phyloP scores from a whole-genome alignment of 2,888 invertebrate species.

The Protodeltote pygarga region DNA sequence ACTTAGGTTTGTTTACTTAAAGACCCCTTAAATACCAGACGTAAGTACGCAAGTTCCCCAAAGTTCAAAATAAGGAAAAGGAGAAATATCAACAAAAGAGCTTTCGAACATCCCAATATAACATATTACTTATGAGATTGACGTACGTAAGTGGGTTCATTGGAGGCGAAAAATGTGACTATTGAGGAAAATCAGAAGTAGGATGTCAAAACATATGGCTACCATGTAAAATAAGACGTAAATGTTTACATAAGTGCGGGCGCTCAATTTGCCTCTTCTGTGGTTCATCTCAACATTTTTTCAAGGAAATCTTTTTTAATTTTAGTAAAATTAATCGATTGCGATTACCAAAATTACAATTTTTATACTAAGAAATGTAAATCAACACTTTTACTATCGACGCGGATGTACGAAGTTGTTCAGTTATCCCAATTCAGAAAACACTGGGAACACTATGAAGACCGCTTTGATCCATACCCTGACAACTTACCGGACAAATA shows the following conservation, averaged over 20 bases:
- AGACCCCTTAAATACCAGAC: conserved; percentile 16
- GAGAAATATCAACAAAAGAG: conserved; percentile 29
- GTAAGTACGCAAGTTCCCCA: conserved; percentile 15
- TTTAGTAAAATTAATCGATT: no score
- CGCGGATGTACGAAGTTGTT: no score
- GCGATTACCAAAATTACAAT: no score
- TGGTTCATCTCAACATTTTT: no score
- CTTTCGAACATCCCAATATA: conserved; percentile 18
- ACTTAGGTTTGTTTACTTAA: conserved; percentile 8
- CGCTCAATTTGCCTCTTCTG: not conserved
- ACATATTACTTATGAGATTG: conserved; percentile 42
- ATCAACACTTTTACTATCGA: no score
- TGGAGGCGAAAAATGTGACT: conserved; percentile 31
- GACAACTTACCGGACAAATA: no score
- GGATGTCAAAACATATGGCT: conserved; percentile 24
- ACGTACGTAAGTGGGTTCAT: conserved; percentile 20
- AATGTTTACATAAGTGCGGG: not conserved
- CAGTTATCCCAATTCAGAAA: no score
- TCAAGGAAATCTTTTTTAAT: no score
- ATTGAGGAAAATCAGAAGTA: conserved; percentile 17
- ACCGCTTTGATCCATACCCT: no score
- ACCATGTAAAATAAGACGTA: no score
- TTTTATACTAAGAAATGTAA: no score
- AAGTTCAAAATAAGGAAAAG: conserved; percentile 34
- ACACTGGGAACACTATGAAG: no score